Base-by-base conservation (phyloP, 2,797 vertebrate species). In the Neosilurus mollespiculum region DNA sequence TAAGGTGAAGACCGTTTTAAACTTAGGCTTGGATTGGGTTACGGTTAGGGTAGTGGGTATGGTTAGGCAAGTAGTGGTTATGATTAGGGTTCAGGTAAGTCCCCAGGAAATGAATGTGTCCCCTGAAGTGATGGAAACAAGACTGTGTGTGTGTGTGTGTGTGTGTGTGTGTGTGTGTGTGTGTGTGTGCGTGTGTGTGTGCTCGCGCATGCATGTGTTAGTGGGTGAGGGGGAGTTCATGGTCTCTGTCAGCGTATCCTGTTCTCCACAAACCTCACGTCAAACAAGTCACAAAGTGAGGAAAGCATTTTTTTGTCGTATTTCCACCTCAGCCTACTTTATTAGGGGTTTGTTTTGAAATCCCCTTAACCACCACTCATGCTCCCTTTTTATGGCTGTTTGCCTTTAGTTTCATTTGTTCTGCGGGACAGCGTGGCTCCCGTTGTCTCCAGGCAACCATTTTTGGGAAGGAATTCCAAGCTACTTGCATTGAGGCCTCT, bases 321-420 rank as follows among this genome's bases (percentile, higher is more conserved):
- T 87, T 84, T 82, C 51, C 8, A 77, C 70, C 86, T 88, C 84
- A 84, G 70, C 7, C 85, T 87, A 81, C 83, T 88, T 91, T 89
- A 90, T 91, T 90, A 86, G 83, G 87, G 80, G 86, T 90, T 91
- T 91, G 86, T 87, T 91, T 89, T 78, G 64, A 92, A 92, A 93
- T 89, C 88, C 85, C 83, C 80, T 0, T n/a, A 84, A 88, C 88
- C 86, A 81, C 88, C 82, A 88, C 85, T 86, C 87, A 85, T 86
- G 86, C 83, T 78, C 72, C 78, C 66, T 83, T 89, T 92, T 90
- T 88, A 90, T 80, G 87, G 87, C 88, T 87, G 86, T 91, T 91
- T 92, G 89, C 91, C 89, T 90, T 91, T 82, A 85, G 82, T 91
- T 91, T 89, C 91, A 92, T 90, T 90, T 90, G 87, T 88, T 89